These are phyloP conservation scores for Aleiodes testaceus DNA, from an alignment of 2,888 invertebrate species.

Conservation along the genomic window DNA sequence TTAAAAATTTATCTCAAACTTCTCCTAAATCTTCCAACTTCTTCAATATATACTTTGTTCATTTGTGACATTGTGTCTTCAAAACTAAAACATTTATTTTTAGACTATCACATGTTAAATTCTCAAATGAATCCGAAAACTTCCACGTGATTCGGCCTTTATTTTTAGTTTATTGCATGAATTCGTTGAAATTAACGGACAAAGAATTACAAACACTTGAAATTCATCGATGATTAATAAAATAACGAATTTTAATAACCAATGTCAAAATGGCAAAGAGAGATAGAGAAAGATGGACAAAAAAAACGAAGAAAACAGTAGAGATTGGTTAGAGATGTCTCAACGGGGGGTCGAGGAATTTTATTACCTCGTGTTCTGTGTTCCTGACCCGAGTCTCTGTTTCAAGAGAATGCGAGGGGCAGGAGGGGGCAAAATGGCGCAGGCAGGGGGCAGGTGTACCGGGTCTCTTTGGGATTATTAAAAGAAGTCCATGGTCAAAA, in stretches of 20 bases:
- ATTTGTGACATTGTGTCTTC: no score
- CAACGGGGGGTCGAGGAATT: conserved; percentile 25
- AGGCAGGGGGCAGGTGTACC: conserved; percentile 5
- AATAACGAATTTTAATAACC: conserved; percentile 26
- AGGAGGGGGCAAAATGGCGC: no score
- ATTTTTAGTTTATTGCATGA: no score
- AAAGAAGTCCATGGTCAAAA: not conserved
- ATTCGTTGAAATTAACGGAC: no score
- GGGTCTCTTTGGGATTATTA: conserved; percentile 5
- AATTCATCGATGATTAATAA: conserved; percentile 22
- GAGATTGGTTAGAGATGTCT: conserved; percentile 8
- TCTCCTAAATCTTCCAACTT: no score
- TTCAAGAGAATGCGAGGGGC: not conserved
- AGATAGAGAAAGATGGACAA: not conserved
- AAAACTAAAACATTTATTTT: no score
- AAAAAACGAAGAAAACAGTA: not conserved
- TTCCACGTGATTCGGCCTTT: no score
- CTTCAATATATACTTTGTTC: no score
- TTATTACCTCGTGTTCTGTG: conserved; percentile 22
- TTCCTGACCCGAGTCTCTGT: conserved; percentile 1
- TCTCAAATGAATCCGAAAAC: no score
- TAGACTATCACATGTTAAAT: no score
- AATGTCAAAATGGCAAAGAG: not conserved
- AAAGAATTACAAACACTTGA: no score
- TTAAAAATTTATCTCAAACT: no score